These are phyloP conservation scores for Poeciliopsis infans DNA, from an alignment of 2,797 vertebrate genomes.

Conservation along the genomic window DNA sequence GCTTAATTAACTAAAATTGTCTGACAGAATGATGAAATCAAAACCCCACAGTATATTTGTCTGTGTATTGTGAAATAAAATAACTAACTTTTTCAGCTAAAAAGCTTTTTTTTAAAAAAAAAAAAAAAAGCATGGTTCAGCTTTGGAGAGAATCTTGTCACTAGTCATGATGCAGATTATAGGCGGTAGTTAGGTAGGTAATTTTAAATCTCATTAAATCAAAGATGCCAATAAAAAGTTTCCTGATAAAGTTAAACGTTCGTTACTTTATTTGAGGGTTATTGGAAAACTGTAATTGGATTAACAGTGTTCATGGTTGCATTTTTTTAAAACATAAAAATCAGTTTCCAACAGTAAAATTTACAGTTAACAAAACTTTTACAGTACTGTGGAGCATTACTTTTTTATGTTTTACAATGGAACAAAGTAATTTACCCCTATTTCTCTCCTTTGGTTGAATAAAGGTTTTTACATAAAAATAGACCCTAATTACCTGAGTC, in stretches of 20 bases:
- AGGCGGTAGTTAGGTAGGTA: too few relatives aligned
- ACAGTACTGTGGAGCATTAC: neutral
- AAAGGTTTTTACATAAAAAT: neutral
- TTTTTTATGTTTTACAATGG: neutral
- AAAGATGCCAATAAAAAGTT: neutral
- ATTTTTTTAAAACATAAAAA: neutral
- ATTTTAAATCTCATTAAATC: neutral
- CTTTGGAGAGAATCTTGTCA: neutral
- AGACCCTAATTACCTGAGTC: neutral
- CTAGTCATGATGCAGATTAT: neutral
- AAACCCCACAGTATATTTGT: constrained; percentile 6
- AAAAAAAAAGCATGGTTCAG: neutral
- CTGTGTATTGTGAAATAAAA: constrained; percentile 18
- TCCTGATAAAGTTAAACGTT: neutral
- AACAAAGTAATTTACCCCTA: neutral
- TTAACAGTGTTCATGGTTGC: neutral
- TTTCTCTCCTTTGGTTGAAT: neutral
- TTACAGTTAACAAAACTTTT: neutral
- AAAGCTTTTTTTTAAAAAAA: neutral
- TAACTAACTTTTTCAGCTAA: constrained; percentile 11
- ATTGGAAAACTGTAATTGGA: neutral
- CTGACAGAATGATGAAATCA: constrained; percentile 14
- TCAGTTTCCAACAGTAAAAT: neutral
- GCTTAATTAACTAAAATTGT: constrained; percentile 13
- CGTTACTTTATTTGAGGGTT: neutral